Evolutionary conservation across 2,113 vertebrate genomes (phyloP), one percentile per base, ranked within the genome.

Genomic region (Callipepla squamata): DNA sequence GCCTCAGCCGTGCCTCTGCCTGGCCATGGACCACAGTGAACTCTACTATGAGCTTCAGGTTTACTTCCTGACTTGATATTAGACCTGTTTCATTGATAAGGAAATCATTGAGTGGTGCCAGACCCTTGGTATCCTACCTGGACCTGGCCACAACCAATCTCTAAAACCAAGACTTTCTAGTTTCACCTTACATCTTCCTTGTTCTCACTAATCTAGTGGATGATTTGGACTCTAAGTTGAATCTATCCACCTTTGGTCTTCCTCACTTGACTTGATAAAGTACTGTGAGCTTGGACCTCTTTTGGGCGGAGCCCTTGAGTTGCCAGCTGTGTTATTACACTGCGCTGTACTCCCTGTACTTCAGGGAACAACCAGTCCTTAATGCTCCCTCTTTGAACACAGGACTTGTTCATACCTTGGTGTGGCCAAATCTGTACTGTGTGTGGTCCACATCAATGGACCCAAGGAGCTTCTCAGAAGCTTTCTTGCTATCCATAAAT

Each of bases 341-440:
- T 59, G 58, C 58, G n/a, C 58, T 59, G 34, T 22, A 58, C 15
- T 66, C 15, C 4, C 42, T 69, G 0, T 5, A 28, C 9, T 28
- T 34, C 13, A 47, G 3, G 14, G 40, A 87, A 28, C 8, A 79
- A 7, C 5, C 17, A 7, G 0, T 7, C 28, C 22, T 57, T 79
- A 66, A 7, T 2, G 1, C 25, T 76, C n/a, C 17, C 48, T 38
- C 1, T 55, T 73, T 40, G n/a, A 53, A 85, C 11, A 28, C 7
- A 55, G 11, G 8, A 8, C 7, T 67, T 59, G 5, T 55, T 72
- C 51, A 55, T 97, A 98, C 99, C 98, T 99, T 99, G 7, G 98
- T 99, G 88, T 98, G 98, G 53, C 98, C 98, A 55, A 99, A 99
- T 97, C 95, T 98, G 85, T 99, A 99, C 81, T 99, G 98, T 1